Evolutionary conservation across 2,113 vertebrate genomes (phyloP), one percentile per base, ranked within the genome.

Genomic region (Silurus asotus): DNA sequence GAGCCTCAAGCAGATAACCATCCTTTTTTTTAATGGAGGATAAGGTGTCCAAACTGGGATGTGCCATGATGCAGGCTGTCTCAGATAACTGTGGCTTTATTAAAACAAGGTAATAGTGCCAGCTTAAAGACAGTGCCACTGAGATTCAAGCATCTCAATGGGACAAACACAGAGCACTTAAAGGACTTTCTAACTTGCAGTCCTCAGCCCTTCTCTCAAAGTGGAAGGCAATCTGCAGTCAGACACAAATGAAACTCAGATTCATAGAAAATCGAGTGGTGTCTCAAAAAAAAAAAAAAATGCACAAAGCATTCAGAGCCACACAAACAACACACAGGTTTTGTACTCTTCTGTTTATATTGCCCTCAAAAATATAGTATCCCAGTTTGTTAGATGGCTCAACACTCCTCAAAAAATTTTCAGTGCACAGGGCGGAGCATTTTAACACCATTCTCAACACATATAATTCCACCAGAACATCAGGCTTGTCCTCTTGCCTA

Each of bases 21-120:
- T n/a, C 48, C 48, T 75, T 13, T 20, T 51, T 13, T 6, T 53
- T 10, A 53, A 75, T n/a, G 9, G 15, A 59, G 8, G 7, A 19
- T 56, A 3, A 58, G 25, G 58, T 19, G 25, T 79, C 25, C 76
- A 37, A 79, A 59, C 76, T 53, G 13, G 8, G 7, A 37, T 75
- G 48, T 23, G 14, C 25, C 23, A 58, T 19, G 76, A 79, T 79
- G 75, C 53, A 78, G n/a, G 6, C 53, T 77, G 75, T 53, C 25
- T 78, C 7, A 58, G 53, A 78, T 58, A 19, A 56, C 75, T 58
- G 14, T 78, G 53, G 51, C 53, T 37, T 79, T 55, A 79, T 79
- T 79, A 79, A 79, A 58, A 79, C 76, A 79, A 19, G 25, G 25
- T 37, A 78, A 58, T 37, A 37, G 76, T 59, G 19, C 25, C 55